Base-by-base conservation (phyloP, 2,888 invertebrate species). In the Microchrysa polita region DNA sequence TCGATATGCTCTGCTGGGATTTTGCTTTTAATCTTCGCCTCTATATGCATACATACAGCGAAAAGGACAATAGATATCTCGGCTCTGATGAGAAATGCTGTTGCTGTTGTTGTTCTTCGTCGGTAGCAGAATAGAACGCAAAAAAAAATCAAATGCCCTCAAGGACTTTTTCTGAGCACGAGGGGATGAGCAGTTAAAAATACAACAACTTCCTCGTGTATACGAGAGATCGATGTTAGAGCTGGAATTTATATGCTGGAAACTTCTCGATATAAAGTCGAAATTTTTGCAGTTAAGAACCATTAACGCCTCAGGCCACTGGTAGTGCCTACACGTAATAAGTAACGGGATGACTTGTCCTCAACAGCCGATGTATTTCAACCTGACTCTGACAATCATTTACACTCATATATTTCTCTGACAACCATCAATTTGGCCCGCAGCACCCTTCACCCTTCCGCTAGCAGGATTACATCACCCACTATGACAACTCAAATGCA, bases 1-100 rank as follows among this genome's bases (percentile, higher is more conserved):
- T 69, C 69, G 69, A 69, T 69, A 52, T 57, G 55, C 69, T 69
- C 69, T 69, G 52, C 55, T 69, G 55, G 69, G 55, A 69, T 69
- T 57, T 69, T 40, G 42, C 42, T 69, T 69, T 69, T 69, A 69
- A 69, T 69, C 69, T 69, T 40, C 34, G 40, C 34, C n/a, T n/a
- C n/a, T n/a, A n/a, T n/a, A n/a, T n/a, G 27, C 34, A 69, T 69
- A 69, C 57, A 57, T 42, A 69, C 20, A 40, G 27, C 40, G 18
- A 18, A 57, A 20, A 69, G 20, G n/a, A 57, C 69, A 57, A 69
- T 27, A 48, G 61, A 63, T 63, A 42, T 42, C 20, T 40, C 40
- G 18, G 42, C n/a, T n/a, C n/a, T 12, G 61, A 63, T 63, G 61
- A 63, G 42, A 5, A 18, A 42, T 9, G 44, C 44, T 34, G 9